Conservation (phyloP, 1,140 invertebrate species). For the Drosophila seguyi region DNA sequence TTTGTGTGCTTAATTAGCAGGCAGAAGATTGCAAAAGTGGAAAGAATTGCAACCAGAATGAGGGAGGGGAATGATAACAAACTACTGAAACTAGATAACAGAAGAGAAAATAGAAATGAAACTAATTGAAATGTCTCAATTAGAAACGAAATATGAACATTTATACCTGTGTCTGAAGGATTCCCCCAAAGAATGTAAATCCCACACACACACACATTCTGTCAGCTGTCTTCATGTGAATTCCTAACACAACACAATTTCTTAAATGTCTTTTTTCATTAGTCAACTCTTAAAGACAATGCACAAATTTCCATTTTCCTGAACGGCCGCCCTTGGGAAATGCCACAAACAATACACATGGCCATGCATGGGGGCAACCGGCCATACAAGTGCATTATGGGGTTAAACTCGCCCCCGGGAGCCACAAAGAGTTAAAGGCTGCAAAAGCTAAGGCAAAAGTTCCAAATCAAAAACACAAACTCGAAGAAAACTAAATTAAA, state of each 20-base stretch:
- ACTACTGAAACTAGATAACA: background rate
- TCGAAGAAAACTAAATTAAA: conserved; percentile 76
- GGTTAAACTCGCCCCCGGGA: conserved; percentile 62
- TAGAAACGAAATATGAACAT: background rate
- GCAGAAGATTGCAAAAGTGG: background rate
- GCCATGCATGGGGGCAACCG: conserved; percentile 15
- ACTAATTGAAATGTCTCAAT: background rate
- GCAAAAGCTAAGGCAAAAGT: conserved; percentile 66
- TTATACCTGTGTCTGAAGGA: too few species aligned
- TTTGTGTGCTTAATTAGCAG: conserved; percentile 67
- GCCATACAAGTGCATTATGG: conserved; percentile 61
- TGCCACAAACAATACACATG: conserved; percentile 41
- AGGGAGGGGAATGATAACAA: background rate
- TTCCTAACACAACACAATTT: background rate
- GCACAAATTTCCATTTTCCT: conserved; percentile 35
- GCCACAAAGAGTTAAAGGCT: conserved; percentile 58
- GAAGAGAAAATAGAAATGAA: background rate
- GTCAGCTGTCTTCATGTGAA: background rate
- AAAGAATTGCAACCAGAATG: background rate
- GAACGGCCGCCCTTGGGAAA: conserved; percentile 24
- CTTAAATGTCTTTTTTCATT: conserved; percentile 6
- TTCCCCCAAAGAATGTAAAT: background rate
- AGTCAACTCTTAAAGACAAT: conserved; percentile 19
- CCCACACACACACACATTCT: background rate
- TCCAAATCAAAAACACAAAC: conserved; percentile 81